Conservation (phyloP, 2,797 vertebrate genomes). For the Caiman crocodilus region DNA sequence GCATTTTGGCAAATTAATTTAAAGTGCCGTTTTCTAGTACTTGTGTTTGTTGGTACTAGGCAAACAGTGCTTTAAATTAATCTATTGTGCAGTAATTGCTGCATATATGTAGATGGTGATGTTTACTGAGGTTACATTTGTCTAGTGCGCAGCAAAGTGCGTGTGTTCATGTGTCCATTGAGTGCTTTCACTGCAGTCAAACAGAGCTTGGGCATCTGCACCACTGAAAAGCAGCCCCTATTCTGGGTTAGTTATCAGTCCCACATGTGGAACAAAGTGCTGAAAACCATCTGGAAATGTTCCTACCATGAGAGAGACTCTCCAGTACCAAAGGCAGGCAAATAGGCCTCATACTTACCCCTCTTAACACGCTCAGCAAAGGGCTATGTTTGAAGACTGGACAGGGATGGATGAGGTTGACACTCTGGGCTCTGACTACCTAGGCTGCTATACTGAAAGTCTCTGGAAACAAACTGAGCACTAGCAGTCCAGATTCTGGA, state of each 20-base stretch:
- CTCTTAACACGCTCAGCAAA: neutral
- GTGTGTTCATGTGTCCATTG: no score
- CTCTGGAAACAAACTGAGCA: constrained; percentile 45
- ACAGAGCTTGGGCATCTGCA: neutral
- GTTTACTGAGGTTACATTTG: no score
- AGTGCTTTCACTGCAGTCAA: neutral
- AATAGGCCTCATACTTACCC: constrained; percentile 38
- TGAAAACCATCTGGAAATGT: neutral
- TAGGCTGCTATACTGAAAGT: constrained; percentile 53
- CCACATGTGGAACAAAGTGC: neutral
- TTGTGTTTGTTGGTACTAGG: no score
- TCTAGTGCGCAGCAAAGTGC: no score
- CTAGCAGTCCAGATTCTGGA: constrained; percentile 53
- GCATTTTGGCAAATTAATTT: no score
- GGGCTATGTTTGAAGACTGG: constrained; percentile 29
- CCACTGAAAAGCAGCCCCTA: constrained; percentile 13
- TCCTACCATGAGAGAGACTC: neutral
- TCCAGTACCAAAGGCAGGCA: constrained; percentile 47
- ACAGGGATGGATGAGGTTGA: neutral
- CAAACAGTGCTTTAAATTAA: no score
- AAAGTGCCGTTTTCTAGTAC: no score
- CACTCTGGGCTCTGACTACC: constrained; percentile 32
- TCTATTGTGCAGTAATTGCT: no score
- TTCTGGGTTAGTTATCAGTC: neutral
- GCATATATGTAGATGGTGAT: no score